These are phyloP conservation scores for Agrilus planipennis DNA, from an alignment of 1,140 invertebrate genomes.

Conservation along the genomic window DNA sequence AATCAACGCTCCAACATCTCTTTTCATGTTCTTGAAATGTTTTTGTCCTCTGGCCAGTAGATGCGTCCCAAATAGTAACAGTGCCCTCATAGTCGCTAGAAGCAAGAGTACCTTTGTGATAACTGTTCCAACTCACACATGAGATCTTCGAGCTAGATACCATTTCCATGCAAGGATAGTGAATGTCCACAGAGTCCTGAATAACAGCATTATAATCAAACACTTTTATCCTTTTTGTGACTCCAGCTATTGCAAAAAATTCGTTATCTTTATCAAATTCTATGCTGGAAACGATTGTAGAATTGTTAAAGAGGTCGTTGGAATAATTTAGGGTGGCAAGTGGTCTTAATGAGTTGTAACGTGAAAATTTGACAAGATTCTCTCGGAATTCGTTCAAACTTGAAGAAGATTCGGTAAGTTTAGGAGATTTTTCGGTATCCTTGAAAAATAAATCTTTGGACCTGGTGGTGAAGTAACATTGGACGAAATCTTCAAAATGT, in stretches of 20 bases:
- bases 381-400: slow-evolving; percentile 73
- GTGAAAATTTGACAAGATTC: slow-evolving; percentile 80
- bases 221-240: slow-evolving; percentile 91
- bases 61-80: slow-evolving; percentile 88
- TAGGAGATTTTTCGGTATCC: slow-evolving; percentile 33
- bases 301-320: slow-evolving; percentile 70
- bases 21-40: slow-evolving; percentile 88
- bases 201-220: slow-evolving; percentile 84
- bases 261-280: slow-evolving; percentile 97
- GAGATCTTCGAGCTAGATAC: slow-evolving; percentile 90
- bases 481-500: slow-evolving; percentile 84
- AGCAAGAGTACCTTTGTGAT: slow-evolving; percentile 71
- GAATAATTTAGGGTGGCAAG: slow-evolving; percentile 86
- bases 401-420: slow-evolving; percentile 27
- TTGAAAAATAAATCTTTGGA: slow-evolving; percentile 59
- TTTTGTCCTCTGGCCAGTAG: slow-evolving; percentile 59
- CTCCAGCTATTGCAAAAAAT: slow-evolving; percentile 92
- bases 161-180: slow-evolving; percentile 90
- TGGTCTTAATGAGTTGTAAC: slow-evolving; percentile 65
- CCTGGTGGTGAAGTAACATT: slow-evolving; percentile 72
- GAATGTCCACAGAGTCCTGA: slow-evolving; percentile 70
- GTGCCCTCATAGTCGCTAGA: slow-evolving; percentile 95
- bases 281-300: slow-evolving; percentile 91
- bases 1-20: slow-evolving; percentile 93
- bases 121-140: slow-evolving; percentile 89